Evolutionary conservation across 2,797 vertebrate genomes (phyloP).

Genomic region (Linurgus olivaceus): DNA sequence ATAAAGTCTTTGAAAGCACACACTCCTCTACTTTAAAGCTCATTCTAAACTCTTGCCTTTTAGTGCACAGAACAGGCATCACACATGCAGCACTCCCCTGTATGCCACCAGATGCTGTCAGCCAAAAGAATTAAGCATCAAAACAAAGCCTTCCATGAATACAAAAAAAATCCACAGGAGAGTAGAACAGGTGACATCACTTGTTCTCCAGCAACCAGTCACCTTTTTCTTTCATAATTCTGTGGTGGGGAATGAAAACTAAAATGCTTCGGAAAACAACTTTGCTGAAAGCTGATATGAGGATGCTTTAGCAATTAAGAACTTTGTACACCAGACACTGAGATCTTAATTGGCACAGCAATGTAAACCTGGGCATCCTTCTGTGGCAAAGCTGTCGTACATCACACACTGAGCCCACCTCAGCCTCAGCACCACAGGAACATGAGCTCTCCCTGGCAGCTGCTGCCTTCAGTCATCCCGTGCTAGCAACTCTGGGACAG

Average conservation of each 20-base stretch:
- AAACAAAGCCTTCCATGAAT: neutral
- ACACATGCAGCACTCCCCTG: neutral
- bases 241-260: neutral
- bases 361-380: neutral
- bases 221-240: neutral
- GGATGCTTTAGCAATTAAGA: neutral
- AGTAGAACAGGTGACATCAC: neutral
- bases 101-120: neutral
- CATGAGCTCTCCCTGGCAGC: neutral
- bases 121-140: neutral
- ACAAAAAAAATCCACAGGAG: neutral
- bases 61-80: neutral
- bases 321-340: neutral
- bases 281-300: neutral
- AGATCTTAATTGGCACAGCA: neutral
- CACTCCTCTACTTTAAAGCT: neutral
- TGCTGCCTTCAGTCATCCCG: neutral
- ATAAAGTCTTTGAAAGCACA: neutral
- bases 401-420: neutral
- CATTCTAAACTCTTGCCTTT: neutral
- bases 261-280: neutral
- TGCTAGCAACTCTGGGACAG: neutral
- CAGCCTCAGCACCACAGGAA: neutral
- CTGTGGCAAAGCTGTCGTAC: neutral
- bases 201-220: neutral